Conservation (phyloP, 2,888 invertebrate species). For the Nomada goodeniana region DNA sequence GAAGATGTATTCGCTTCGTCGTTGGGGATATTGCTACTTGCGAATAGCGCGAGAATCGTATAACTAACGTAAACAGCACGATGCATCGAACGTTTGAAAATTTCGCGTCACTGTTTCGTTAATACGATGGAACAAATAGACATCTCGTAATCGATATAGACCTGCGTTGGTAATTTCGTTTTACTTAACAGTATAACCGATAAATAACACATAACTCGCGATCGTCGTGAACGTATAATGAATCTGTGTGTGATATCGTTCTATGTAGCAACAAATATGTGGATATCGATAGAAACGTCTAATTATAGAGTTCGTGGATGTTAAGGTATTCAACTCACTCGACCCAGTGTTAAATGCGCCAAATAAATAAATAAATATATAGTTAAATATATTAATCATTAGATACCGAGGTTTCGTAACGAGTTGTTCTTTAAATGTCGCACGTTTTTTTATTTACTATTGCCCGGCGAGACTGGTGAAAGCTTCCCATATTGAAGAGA, state of each 20-base stretch:
- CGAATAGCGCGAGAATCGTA: slow-evolving; percentile 3
- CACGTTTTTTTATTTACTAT: neutral
- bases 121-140: slow-evolving; percentile 3
- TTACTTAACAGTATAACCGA: slow-evolving; percentile 43
- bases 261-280: slow-evolving; percentile 12
- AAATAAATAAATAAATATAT: slow-evolving; percentile 20
- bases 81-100: neutral
- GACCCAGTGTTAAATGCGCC: slow-evolving; percentile 39
- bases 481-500: neutral
- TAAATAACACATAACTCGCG: slow-evolving; percentile 1
- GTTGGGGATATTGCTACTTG: neutral
- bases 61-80: neutral
- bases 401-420: neutral
- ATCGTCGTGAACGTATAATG: slow-evolving; percentile 17
- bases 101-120: slow-evolving; percentile 5
- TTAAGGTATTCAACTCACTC: slow-evolving; percentile 5
- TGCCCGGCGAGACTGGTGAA: neutral
- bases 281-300: neutral
- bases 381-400: slow-evolving; percentile 24
- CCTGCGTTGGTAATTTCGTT: slow-evolving; percentile 13
- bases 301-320: neutral
- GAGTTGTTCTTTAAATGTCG: slow-evolving; percentile 20
- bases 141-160: slow-evolving; percentile 25
- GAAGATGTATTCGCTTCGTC: neutral
- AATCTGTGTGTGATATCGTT: slow-evolving; percentile 42